phyloP scores from a whole-genome alignment of 2,888 invertebrate species.

The Scaptomyza reducta region DNA sequence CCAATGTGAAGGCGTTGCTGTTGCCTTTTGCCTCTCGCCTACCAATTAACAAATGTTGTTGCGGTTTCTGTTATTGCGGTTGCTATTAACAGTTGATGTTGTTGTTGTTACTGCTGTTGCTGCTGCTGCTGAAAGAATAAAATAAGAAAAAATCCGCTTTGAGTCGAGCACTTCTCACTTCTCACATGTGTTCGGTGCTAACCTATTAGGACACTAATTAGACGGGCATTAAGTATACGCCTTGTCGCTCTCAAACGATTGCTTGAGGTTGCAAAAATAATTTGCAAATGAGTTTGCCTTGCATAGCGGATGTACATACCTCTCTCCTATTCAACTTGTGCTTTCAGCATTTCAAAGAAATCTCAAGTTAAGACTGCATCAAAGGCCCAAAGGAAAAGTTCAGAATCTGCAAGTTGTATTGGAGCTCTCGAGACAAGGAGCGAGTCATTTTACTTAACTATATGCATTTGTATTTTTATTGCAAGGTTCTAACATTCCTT shows the following conservation, averaged over 20 bases:
- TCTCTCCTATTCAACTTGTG: constrained; percentile 39
- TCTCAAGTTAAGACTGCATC: constrained; percentile 7
- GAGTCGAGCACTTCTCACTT: constrained; percentile 47
- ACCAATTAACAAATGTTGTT: constrained; percentile 51
- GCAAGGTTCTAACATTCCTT: too few species aligned
- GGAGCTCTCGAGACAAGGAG: not conserved
- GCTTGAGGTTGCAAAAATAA: constrained; percentile 14
- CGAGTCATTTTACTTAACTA: not conserved
- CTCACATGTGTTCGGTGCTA: constrained; percentile 23
- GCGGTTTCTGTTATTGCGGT: constrained; percentile 32
- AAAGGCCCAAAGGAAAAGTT: constrained; percentile 3
- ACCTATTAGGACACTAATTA: constrained; percentile 64
- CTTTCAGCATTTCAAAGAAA: constrained; percentile 24
- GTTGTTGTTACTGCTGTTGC: constrained; percentile 13
- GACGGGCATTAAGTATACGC: constrained; percentile 55
- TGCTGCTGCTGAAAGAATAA: constrained; percentile 52
- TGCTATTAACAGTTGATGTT: constrained; percentile 22
- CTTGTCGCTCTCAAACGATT: constrained; percentile 33
- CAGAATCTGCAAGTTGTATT: constrained; percentile 1
- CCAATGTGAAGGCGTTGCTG: constrained; percentile 82
- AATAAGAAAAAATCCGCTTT: constrained; percentile 47
- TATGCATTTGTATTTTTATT: not conserved
- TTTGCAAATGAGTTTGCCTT: constrained; percentile 18
- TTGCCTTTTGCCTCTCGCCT: constrained; percentile 63
- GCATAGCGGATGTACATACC: too few species aligned